These are phyloP conservation scores for Boloria euphrosyne DNA, from an alignment of 2,888 invertebrate species.

Conservation along the genomic window DNA sequence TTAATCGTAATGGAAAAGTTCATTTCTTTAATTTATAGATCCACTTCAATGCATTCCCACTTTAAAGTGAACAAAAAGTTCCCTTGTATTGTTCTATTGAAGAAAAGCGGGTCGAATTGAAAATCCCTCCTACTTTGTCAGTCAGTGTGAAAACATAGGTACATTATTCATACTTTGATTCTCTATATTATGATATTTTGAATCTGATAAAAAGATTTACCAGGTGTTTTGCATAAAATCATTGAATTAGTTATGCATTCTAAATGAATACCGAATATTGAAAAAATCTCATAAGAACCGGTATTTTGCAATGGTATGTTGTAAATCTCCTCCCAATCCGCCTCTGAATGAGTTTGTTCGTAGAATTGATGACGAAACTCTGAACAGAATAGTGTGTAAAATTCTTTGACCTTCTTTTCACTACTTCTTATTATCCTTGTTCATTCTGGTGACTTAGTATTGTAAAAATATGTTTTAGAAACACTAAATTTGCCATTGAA, in stretches of 20 bases:
- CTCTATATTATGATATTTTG: too few relatives aligned
- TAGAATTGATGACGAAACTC: conserved; percentile 53
- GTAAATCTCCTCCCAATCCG: conserved; percentile 51
- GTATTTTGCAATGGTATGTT: conserved; percentile 37
- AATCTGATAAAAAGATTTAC: too few relatives aligned
- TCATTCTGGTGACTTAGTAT: not conserved
- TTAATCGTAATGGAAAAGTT: too few relatives aligned
- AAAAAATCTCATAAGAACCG: conserved; percentile 28
- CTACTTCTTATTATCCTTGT: conserved; percentile 30
- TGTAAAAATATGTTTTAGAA: conserved; percentile 1
- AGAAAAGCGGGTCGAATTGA: too few relatives aligned
- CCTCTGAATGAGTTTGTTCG: conserved; percentile 59
- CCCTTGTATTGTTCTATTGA: too few relatives aligned
- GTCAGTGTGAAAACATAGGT: too few relatives aligned
- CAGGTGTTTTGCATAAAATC: not conserved
- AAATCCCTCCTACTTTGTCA: too few relatives aligned
- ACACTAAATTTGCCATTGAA: too few relatives aligned
- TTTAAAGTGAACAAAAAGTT: too few relatives aligned
- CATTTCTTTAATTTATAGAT: too few relatives aligned
- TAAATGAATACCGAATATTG: conserved; percentile 29
- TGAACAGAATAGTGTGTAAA: conserved; percentile 33
- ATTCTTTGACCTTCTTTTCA: conserved; percentile 38
- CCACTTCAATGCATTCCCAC: too few relatives aligned
- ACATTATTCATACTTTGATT: too few relatives aligned
- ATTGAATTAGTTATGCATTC: conserved; percentile 3